Evolutionary conservation across 2,797 vertebrate genomes (phyloP), one percentile per base, ranked within the genome.

Genomic region (Pogonophryne albipinna): DNA sequence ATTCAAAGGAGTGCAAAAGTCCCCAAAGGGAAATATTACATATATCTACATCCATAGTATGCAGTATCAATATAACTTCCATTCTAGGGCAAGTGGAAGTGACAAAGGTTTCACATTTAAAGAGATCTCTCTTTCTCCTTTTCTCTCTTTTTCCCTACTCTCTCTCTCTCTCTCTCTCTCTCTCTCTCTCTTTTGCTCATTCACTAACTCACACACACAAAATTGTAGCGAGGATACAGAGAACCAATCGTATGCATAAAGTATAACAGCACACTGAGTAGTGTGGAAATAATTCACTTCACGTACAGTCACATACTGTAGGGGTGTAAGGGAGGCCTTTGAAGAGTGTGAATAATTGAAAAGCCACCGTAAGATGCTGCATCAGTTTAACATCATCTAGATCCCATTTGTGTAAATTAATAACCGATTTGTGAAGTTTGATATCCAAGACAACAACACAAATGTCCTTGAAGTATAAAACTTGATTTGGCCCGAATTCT

Each of bases 51-150:
- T 82, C 82, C 87, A 81, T 59, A 66, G 62, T 80, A 79, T 82
- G 78, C 92, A 93, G 92, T 93, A 93, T 93, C 91, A 93, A 93
- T 91, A 92, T 87, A 50, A 89, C 90, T 91, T 87, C 77, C 85
- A 89, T 92, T 90, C 67, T 70, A 20, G 76, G 76, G 59, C 78
- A 87, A 90, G 84, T 85, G 78, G 76, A 83, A 80, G 80, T 87
- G 87, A 87, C 82, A 87, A 78, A 82, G 57, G 85, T 85, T 85
- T 81, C 66, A 73, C 68, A 86, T 85, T 77, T 83, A 81, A 80
- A 89, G 53, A 61, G 71, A 9, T 19, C 6, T 70, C 47, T 78
- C 13, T 65, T 38, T 9, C 53, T 62, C 7, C 4, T 8, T 66
- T 47, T 52, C 51, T 55, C 52, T 57, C 55, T 57, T 4, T 12